Percentiles rank a stretch among this genome's conserved stretches.
phyloP scores from a whole-genome alignment of 2,797 vertebrate genomes.

The Gallirallus australis region DNA sequence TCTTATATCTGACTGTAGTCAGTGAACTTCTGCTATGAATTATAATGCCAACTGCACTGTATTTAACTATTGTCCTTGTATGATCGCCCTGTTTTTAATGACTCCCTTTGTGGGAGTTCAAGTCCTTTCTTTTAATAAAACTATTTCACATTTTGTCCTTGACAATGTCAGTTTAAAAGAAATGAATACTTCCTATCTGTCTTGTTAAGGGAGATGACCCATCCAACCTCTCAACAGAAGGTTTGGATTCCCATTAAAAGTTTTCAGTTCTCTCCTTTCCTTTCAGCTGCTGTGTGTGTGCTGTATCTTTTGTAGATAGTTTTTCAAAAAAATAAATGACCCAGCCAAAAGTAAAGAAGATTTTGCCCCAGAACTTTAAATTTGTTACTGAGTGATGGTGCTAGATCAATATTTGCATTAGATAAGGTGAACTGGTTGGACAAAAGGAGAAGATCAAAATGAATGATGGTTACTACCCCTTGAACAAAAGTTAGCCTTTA shows the following conservation, averaged over 20 bases:
- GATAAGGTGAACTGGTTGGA: background rate
- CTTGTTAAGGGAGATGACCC: conserved; percentile 70
- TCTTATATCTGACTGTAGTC: background rate
- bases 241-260: conserved; percentile 71
- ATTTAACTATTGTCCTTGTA: conserved; percentile 4
- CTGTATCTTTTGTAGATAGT: conserved; percentile 54
- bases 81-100: conserved; percentile 43
- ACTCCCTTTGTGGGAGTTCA: conserved; percentile 39
- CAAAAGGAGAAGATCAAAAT: background rate
- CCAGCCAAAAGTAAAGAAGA: conserved; percentile 28
- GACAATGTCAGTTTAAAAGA: conserved; percentile 62
- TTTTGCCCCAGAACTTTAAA: conserved; percentile 45
- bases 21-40: background rate
- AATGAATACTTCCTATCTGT: conserved; percentile 63
- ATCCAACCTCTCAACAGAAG: conserved; percentile 61
- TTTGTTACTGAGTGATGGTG: background rate
- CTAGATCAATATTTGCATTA: conserved; percentile 59
- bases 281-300: conserved; percentile 41
- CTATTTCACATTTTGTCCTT: conserved; percentile 68
- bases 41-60: background rate
- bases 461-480: background rate
- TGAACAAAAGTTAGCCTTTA: background rate
- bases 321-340: conserved; percentile 42
- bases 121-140: conserved; percentile 49
- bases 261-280: conserved; percentile 59